Base-by-base conservation (phyloP, 1,140 invertebrate species). In the Brevipalpus yothersi region DNA sequence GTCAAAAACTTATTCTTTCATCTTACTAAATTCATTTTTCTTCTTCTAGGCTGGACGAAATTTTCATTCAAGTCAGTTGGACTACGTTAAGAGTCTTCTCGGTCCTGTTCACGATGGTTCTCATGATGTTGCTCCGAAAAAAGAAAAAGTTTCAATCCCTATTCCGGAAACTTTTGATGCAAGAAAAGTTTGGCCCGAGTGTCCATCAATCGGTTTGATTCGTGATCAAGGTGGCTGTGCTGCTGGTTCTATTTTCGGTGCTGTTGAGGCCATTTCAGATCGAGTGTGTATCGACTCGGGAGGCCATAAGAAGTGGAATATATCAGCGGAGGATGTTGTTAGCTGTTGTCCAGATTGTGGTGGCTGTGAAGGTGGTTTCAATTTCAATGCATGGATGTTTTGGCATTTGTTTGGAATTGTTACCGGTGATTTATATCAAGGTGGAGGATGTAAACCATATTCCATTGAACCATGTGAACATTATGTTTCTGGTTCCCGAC, bases 181-280 rank as follows among this genome's bases (percentile, higher is more conserved):
- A 0, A 72, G 86, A 45, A 70, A 75, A 54, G 73, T 84, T 58
- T 92, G 88, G 88, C 79, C 85, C 0, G 69, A 86, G 65, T 93
- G 89, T 67, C 82, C 83, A 2, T 55, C 53, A 55, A 57, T 42
- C 1, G 1, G 40, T 0, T 5, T 41, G 1, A 57, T 57, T 57
- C 40, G 56, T 42, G 56, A 57, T 57, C 56, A 57, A 57, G 56
- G 56, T 42, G 11, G 8, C 13, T 61, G 56, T 58, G 62, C 63
- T 56, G 66, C 61, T 57, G 69, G 66, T 58, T 71, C 82, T 82
- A 86, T 86, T 9, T 86, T 90, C 71, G 88, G 85, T 54, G 86
- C 89, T n/a, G 86, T 87, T 1, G 87, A 89, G 72, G 83, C 88
- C 1, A 93, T 94, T 81, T 86, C 86, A 17, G 90, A 95, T 71